These are phyloP conservation scores for Rhombomys opimus DNA, from an alignment of 2,113 vertebrate species.

Conservation along the genomic window DNA sequence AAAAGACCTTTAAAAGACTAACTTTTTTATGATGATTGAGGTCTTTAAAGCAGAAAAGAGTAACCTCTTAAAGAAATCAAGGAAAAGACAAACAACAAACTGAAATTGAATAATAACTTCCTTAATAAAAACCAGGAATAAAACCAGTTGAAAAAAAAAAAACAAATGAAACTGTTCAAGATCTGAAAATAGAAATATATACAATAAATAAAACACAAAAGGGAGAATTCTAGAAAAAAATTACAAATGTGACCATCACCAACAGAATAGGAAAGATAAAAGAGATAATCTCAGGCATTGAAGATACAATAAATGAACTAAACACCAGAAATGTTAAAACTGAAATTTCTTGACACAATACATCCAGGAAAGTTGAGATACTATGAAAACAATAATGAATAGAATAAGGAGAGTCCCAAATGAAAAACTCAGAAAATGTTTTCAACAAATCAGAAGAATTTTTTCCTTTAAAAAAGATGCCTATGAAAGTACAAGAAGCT, in stretches of 20 bases:
- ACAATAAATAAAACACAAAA: background rate
- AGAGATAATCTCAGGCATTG: background rate
- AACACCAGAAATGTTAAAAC: background rate
- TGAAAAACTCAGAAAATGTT: background rate
- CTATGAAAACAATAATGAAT: background rate
- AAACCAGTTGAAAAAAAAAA: background rate
- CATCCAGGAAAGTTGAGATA: background rate
- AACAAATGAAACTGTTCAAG: background rate
- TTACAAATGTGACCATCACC: background rate
- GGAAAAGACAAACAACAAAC: background rate
- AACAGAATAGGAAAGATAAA: background rate
- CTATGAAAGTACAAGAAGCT: too few relatives aligned
- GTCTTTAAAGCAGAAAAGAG: background rate
- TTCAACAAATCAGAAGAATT: background rate
- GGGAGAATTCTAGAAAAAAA: background rate
- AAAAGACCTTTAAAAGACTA: too few relatives aligned
- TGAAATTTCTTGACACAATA: background rate
- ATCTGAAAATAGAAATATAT: background rate
- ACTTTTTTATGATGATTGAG: background rate
- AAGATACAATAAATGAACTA: background rate
- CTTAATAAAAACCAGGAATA: background rate
- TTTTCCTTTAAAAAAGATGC: too few relatives aligned
- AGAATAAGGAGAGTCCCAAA: background rate
- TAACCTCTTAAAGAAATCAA: background rate
- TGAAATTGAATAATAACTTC: background rate